Base-by-base conservation (phyloP, 2,797 vertebrate genomes). In the Crypturellus tataupa region DNA sequence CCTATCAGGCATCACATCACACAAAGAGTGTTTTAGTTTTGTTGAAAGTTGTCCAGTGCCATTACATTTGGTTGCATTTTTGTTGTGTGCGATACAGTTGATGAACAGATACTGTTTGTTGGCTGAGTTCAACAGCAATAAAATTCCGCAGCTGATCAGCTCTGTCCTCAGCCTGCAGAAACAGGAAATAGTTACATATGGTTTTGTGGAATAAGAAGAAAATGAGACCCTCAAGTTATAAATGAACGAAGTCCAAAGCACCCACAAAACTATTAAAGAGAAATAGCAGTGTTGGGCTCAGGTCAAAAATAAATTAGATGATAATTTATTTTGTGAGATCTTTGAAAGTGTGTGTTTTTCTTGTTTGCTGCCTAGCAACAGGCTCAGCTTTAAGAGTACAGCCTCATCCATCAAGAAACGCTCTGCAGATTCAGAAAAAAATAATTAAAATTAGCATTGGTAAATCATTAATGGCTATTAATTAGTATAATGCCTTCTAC, bases 281-380 rank as follows among this genome's bases (percentile, higher is more conserved):
- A 76, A 90, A 71, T 40, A 56, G 6, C 16, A 71, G 8, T 68
- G 65, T 68, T 94, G 7, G 25, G 13, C 11, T 68, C 3, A 25
- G 59, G 35, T 86, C 6, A 77, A 89, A 78, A 72, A 35, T 33
- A 60, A 67, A 58, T 5, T 8, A 56, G 3, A 42, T 17, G 35
- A 24, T 58, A 47, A 68, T 83, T 79, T 87, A 60, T 91, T 84
- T 87, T 62, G 33, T 39, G 64, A 92, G 60, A 42, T 68, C 21
- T 80, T 90, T 27, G 6, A 2, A 49, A 85, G 7, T 7, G 6
- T 56, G 25, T 63, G 44, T 0, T 78, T 33, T 27, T 80, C 21
- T 67, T 93, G 42, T 88, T 80, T 84, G 83, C 68, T 94, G 75
- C 71, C 31, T 91, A 62, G 75, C 86, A 95, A 91, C 78, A 31